Percentiles rank a stretch among this genome's conserved stretches.
Evolutionary conservation across 2,797 vertebrate genomes (phyloP).

Genomic region (Hydrocynus forskahlii): DNA sequence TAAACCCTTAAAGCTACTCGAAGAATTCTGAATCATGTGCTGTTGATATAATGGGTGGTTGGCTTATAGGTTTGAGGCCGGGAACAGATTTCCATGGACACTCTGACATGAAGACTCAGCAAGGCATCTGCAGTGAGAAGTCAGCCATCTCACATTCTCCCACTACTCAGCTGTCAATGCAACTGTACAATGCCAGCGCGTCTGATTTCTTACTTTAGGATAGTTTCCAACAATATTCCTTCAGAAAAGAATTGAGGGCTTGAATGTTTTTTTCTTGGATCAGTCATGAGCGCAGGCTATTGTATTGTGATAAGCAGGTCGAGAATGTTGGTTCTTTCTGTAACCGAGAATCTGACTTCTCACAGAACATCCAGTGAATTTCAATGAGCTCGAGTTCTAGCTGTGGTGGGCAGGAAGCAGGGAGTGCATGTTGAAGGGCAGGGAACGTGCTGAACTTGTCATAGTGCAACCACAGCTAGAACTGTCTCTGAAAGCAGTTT

Average conservation of each 20-base stretch:
- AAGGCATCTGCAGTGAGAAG: slow-evolving; percentile 61
- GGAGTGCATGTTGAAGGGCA: slow-evolving; percentile 32
- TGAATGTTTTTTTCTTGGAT: slow-evolving; percentile 17
- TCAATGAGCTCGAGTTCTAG: slow-evolving; percentile 68
- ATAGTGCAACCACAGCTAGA: slow-evolving; percentile 26
- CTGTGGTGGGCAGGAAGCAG: slow-evolving; percentile 30
- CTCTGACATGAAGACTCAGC: slow-evolving; percentile 52
- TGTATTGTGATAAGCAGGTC: slow-evolving; percentile 69
- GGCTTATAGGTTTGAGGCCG: slow-evolving; percentile 26
- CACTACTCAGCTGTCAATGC: slow-evolving; percentile 62
- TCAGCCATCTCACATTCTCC: slow-evolving; percentile 60
- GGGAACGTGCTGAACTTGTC: slow-evolving; percentile 31
- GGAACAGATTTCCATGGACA: slow-evolving; percentile 26
- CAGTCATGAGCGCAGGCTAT: slow-evolving; percentile 20
- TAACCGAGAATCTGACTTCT: slow-evolving; percentile 69
- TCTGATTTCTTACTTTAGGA: slow-evolving; percentile 22
- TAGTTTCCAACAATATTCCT: slow-evolving; percentile 18
- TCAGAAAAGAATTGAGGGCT: background rate
- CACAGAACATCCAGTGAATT: slow-evolving; percentile 65
- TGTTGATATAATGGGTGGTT: slow-evolving; percentile 24
- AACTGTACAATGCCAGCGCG: slow-evolving; percentile 35
- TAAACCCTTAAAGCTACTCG: background rate
- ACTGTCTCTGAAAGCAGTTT: background rate
- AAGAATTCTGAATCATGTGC: slow-evolving; percentile 16
- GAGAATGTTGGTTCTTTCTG: slow-evolving; percentile 67